These are phyloP conservation scores for Noctua comes DNA, from an alignment of 2,888 invertebrate genomes.

Conservation along the genomic window DNA sequence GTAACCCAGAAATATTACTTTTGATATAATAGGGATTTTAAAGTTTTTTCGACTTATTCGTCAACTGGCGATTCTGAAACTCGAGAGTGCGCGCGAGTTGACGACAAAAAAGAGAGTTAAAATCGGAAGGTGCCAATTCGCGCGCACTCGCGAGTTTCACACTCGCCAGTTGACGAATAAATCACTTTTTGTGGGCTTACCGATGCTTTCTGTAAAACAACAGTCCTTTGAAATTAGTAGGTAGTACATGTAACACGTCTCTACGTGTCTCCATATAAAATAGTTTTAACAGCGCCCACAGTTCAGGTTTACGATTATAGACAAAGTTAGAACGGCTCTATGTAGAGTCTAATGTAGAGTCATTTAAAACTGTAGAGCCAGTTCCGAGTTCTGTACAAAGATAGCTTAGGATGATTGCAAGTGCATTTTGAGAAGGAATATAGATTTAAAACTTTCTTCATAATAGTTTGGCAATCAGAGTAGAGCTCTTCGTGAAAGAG, in stretches of 20 bases:
- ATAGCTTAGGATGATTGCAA: conserved; percentile 16
- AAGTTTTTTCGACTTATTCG: no score
- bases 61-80: no score
- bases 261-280: conserved; percentile 5
- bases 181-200: no score
- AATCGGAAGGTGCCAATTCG: no score
- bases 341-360: conserved; percentile 28
- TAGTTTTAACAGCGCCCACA: conserved; percentile 32
- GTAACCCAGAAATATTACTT: no score
- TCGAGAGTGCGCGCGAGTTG: no score
- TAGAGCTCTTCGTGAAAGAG: background rate
- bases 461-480: background rate
- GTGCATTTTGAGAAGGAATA: background rate
- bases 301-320: conserved; percentile 35
- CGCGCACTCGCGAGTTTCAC: no score
- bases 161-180: no score
- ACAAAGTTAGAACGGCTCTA: conserved; percentile 29
- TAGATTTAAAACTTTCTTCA: background rate
- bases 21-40: no score
- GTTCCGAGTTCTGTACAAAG: background rate
- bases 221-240: background rate
- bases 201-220: no score
- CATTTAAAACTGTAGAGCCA: conserved; percentile 29
- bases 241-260: background rate
- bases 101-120: no score